These are phyloP conservation scores for Jaculus jaculus DNA, from an alignment of 2,113 vertebrate genomes.

Conservation along the genomic window DNA sequence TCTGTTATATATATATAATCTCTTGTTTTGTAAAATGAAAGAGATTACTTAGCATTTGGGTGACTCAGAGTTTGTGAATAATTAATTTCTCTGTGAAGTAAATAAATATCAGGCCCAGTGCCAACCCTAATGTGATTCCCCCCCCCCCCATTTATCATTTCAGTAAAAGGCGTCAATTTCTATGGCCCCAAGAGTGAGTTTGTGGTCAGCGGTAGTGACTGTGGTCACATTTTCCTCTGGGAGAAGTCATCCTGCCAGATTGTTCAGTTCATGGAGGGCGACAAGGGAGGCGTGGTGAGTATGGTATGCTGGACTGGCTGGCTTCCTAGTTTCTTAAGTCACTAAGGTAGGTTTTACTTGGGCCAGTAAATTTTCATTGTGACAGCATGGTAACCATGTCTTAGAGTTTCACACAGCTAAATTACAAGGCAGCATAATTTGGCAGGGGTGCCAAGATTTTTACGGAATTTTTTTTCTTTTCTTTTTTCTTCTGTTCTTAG, in stretches of 20 bases:
- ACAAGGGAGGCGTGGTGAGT: constrained; percentile 96
- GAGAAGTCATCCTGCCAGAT: constrained; percentile 96
- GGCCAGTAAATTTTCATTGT: not conserved
- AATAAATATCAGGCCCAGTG: constrained; percentile 31
- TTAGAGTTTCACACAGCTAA: not conserved
- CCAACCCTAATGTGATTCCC: constrained; percentile 55
- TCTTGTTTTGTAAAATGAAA: constrained; percentile 49
- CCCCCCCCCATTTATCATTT: constrained; percentile 59
- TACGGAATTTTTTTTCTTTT: not conserved
- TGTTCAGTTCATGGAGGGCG: constrained; percentile 97
- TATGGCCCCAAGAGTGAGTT: constrained; percentile 95
- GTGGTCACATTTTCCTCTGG: constrained; percentile 96
- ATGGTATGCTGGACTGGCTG: not conserved
- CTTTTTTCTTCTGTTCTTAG: not conserved
- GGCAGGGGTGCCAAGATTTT: not conserved
- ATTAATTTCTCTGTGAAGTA: constrained; percentile 15
- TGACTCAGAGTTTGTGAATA: constrained; percentile 46
- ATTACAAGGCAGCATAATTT: not conserved
- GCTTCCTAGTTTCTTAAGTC: constrained; percentile 10
- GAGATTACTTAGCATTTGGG: constrained; percentile 30
- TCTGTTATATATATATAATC: not conserved
- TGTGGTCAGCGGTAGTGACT: constrained; percentile 95
- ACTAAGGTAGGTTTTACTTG: constrained; percentile 49
- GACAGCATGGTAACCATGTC: not conserved
- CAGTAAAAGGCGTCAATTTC: constrained; percentile 98